These are phyloP conservation scores for Tanytarsus gracilentus DNA, from an alignment of 2,888 invertebrate species.

Conservation along the genomic window DNA sequence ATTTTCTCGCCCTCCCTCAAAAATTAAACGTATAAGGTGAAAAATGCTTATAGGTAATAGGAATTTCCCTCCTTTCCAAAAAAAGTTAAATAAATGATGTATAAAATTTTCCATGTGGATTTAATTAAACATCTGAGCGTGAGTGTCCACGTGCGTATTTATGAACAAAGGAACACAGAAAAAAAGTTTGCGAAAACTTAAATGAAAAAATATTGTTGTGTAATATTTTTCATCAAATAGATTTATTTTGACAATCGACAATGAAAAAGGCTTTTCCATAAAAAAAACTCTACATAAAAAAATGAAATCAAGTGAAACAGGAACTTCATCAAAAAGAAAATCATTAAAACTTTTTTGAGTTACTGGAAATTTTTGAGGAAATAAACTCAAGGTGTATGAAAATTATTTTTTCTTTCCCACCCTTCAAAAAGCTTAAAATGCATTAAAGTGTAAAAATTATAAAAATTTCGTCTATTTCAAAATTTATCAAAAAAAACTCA, in stretches of 20 bases:
- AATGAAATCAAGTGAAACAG: too few species aligned
- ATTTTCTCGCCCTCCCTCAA: too few species aligned
- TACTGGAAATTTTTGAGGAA: neutral
- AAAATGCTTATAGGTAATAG: neutral
- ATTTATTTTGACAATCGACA: constrained; percentile 43
- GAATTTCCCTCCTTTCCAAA: neutral
- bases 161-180: neutral
- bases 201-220: constrained; percentile 27
- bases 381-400: neutral
- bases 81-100: neutral
- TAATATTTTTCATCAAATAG: constrained; percentile 28
- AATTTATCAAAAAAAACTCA: constrained; percentile 1
- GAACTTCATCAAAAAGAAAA: neutral
- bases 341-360: neutral
- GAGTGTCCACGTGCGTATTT: too few species aligned
- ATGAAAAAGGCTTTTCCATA: constrained; percentile 43
- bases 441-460: neutral
- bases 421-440: too few species aligned
- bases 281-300: constrained; percentile 34
- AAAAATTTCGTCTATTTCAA: constrained; percentile 9
- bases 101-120: neutral
- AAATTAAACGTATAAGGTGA: neutral
- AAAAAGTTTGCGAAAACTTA: constrained; percentile 11
- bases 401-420: neutral
- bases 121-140: too few species aligned